Conservation (phyloP, 2,888 invertebrate genomes). For the Sthenelais limicola region DNA sequence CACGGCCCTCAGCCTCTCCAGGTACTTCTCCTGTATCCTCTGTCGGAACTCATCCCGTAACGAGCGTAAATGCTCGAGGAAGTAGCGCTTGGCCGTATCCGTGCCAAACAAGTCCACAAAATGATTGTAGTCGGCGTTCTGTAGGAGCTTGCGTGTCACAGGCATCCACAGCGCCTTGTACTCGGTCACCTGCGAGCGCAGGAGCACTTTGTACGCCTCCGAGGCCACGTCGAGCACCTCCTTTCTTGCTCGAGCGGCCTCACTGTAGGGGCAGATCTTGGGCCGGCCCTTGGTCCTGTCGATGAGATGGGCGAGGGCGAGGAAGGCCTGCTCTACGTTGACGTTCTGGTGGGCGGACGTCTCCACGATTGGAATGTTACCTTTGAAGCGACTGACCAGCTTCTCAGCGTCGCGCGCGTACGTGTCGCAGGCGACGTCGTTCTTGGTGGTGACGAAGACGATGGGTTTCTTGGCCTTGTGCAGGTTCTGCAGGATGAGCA, state of each 20-base stretch:
- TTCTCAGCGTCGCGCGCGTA: conserved; percentile 83
- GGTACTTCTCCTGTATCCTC: conserved; percentile 82
- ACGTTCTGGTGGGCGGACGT: conserved; percentile 96
- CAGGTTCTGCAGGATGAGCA: conserved; percentile 84
- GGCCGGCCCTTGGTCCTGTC: conserved; percentile 85
- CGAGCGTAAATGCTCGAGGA: conserved; percentile 84
- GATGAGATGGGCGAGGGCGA: conserved; percentile 91
- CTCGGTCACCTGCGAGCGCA: conserved; percentile 86
- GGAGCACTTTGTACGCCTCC: conserved; percentile 90
- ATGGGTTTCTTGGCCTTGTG: conserved; percentile 95
- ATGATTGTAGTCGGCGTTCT: conserved; percentile 90
- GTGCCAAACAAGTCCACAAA: conserved; percentile 89
- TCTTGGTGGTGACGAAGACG: conserved; percentile 94
- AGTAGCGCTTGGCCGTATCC: conserved; percentile 85
- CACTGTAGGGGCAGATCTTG: conserved; percentile 76
- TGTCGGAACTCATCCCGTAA: conserved; percentile 86
- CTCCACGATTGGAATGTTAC: conserved; percentile 86
- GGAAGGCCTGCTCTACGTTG: conserved; percentile 91
- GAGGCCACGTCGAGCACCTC: conserved; percentile 92
- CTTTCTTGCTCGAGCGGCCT: conserved; percentile 88
- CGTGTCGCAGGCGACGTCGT: conserved; percentile 91
- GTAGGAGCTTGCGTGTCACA: conserved; percentile 86
- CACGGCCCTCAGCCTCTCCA: conserved; percentile 84
- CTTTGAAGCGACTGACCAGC: conserved; percentile 77
- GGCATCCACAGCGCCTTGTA: conserved; percentile 79